Percentiles rank a stretch among this genome's conserved stretches.
phyloP scores from a whole-genome alignment of 1,140 invertebrate species.

The Drosophila rufa region DNA sequence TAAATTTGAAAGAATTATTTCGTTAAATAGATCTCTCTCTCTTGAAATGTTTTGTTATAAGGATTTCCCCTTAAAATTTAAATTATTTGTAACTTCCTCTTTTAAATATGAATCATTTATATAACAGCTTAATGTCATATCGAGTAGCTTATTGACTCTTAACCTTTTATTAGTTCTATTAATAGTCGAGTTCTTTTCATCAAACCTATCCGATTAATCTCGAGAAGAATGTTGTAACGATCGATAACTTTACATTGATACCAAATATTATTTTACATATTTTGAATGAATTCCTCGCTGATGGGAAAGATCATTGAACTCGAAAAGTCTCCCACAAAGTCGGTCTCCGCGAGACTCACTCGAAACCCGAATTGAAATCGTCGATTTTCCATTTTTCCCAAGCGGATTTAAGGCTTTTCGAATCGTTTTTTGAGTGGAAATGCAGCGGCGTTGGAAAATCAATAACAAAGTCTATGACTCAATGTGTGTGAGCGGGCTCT shows the following conservation, averaged over 20 bases:
- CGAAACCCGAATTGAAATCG: slow-evolving; percentile 33
- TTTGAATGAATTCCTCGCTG: background rate
- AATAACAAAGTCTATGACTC: slow-evolving; percentile 68
- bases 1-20: background rate
- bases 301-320: slow-evolving; percentile 36
- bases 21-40: background rate
- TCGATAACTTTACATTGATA: background rate
- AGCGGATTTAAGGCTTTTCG: slow-evolving; percentile 43
- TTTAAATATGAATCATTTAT: too few species aligned
- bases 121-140: too few species aligned
- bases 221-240: background rate
- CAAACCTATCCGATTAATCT: background rate
- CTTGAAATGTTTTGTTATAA: too few species aligned
- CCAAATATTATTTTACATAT: slow-evolving; percentile 2
- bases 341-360: slow-evolving; percentile 18
- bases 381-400: slow-evolving; percentile 35
- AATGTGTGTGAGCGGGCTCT: slow-evolving; percentile 23
- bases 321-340: slow-evolving; percentile 28
- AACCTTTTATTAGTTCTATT: too few species aligned
- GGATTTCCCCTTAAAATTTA: too few species aligned
- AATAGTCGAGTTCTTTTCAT: too few species aligned
- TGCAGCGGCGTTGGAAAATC: slow-evolving; percentile 65
- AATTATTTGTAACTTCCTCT: too few species aligned
- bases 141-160: too few species aligned
- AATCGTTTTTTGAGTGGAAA: slow-evolving; percentile 63